Conservation (phyloP, 2,888 invertebrate genomes). For the Bellardia pandia region DNA sequence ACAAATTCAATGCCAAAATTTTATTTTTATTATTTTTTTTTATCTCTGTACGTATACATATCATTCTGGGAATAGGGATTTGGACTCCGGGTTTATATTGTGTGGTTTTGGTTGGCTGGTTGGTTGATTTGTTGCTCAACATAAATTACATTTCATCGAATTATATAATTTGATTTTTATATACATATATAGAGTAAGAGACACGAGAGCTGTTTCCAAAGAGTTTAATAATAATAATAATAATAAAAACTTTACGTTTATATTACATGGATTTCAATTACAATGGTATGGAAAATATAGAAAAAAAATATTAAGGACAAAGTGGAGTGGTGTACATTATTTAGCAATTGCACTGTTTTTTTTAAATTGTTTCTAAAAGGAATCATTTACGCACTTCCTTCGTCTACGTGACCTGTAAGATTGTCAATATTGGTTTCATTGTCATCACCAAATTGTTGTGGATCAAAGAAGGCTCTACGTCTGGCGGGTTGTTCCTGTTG, state of each 20-base stretch:
- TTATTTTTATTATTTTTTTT: not conserved
- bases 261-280: constrained; percentile 65
- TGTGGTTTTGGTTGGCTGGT: constrained; percentile 15
- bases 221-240: constrained; percentile 23
- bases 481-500: constrained; percentile 50
- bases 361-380: constrained; percentile 55
- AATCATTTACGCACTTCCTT: constrained; percentile 73
- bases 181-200: constrained; percentile 19
- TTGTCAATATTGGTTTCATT: constrained; percentile 59
- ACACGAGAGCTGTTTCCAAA: constrained; percentile 56
- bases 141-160: constrained; percentile 43
- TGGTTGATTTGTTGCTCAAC: constrained; percentile 35
- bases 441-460: constrained; percentile 63
- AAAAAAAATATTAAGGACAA: constrained; percentile 35
- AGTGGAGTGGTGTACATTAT: constrained; percentile 67
- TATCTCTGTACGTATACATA: constrained; percentile 29
- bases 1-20: constrained; percentile 39
- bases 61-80: constrained; percentile 45
- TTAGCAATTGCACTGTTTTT: constrained; percentile 71
- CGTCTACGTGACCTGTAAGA: constrained; percentile 59
- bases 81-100: constrained; percentile 43
- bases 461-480: constrained; percentile 65
- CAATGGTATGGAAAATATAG: constrained; percentile 47
- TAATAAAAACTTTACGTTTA: constrained; percentile 56
- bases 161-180: not conserved